These are phyloP conservation scores for Scaptomyza hsui DNA, from an alignment of 1,140 invertebrate genomes.

Conservation along the genomic window DNA sequence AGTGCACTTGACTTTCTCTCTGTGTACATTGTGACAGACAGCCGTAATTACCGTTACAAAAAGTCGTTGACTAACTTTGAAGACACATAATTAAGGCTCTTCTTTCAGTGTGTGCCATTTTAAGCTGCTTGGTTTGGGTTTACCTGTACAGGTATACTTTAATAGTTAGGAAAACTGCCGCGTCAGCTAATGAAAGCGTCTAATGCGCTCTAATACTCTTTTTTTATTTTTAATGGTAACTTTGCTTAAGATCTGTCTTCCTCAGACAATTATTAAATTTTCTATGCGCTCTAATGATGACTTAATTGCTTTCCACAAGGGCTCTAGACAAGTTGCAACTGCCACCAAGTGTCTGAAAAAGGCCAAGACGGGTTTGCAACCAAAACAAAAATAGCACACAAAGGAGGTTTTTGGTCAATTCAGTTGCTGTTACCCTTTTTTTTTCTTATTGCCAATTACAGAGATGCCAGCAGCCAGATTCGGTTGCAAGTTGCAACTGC, in stretches of 20 bases:
- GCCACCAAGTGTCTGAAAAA: slow-evolving; percentile 42
- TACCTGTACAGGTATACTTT: slow-evolving; percentile 29
- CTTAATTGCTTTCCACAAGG: slow-evolving; percentile 61
- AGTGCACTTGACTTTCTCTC: not conserved
- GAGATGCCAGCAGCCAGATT: slow-evolving; percentile 37
- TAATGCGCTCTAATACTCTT: slow-evolving; percentile 71
- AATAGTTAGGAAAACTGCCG: slow-evolving; percentile 46
- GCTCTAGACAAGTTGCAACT: slow-evolving; percentile 9
- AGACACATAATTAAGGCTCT: not conserved
- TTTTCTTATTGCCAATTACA: slow-evolving; percentile 36
- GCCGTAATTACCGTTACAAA: slow-evolving; percentile 57
- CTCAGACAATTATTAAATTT: too few species aligned
- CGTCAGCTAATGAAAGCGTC: slow-evolving; percentile 68
- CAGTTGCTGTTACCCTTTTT: slow-evolving; percentile 4
- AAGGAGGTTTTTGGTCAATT: slow-evolving; percentile 41
- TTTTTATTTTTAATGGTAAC: too few species aligned
- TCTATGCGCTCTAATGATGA: slow-evolving; percentile 70
- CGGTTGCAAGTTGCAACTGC: slow-evolving; percentile 16
- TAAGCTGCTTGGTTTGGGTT: slow-evolving; percentile 7
- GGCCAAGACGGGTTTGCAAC: slow-evolving; percentile 39
- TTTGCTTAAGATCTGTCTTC: too few species aligned
- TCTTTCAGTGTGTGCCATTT: slow-evolving; percentile 64
- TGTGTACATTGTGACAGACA: slow-evolving; percentile 42
- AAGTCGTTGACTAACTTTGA: slow-evolving; percentile 61
- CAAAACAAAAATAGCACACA: slow-evolving; percentile 48